These are phyloP conservation scores for Allacma fusca DNA, from an alignment of 2,888 invertebrate species.

Conservation along the genomic window DNA sequence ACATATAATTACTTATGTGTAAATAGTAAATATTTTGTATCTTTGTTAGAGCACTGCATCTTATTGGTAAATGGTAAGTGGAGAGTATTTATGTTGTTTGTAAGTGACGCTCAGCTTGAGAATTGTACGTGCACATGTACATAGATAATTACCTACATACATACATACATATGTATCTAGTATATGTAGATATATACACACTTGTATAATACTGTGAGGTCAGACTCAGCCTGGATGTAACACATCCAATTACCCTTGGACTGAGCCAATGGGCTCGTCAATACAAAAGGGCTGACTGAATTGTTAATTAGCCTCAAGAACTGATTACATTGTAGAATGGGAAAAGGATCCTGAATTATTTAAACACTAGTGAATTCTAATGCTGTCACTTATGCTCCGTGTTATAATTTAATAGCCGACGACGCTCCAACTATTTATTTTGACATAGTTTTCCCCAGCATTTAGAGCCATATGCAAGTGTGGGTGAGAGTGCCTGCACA, in stretches of 20 bases:
- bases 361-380: constrained; percentile 16
- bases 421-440: constrained; percentile 4
- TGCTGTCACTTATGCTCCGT: constrained; percentile 8
- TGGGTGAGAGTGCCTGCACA: background rate
- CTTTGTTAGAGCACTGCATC: no score
- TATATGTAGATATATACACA: background rate
- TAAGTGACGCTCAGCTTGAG: no score
- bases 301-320: constrained; percentile 5
- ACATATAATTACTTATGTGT: no score
- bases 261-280: background rate
- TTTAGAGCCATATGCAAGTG: background rate
- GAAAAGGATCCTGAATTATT: constrained; percentile 10
- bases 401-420: constrained; percentile 11
- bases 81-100: no score
- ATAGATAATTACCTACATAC: background rate
- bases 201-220: background rate
- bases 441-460: constrained; percentile 16
- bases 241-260: background rate
- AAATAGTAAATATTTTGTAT: no score
- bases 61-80: no score
- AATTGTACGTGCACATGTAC: background rate
- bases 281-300: background rate
- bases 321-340: constrained; percentile 8
- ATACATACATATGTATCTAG: no score
- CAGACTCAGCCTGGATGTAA: background rate